Base-by-base conservation (phyloP, 2,113 vertebrate genomes). In the Ardeotis arabs region DNA sequence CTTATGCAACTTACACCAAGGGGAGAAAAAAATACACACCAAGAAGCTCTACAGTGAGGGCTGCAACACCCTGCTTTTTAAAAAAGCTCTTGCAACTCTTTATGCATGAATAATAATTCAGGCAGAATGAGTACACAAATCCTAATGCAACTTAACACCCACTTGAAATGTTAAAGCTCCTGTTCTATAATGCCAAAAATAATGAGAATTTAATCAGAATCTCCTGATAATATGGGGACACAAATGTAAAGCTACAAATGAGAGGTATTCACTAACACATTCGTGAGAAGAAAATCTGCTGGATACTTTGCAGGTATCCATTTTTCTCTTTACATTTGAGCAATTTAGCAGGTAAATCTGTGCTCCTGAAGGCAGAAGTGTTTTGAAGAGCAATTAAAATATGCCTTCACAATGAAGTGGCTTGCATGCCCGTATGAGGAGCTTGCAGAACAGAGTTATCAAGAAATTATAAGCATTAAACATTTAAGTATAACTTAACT, bases 131-230 rank as follows among this genome's bases (percentile, higher is more conserved):
- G n/a, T 69, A 85, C 63, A 44, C 49, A 63, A 66, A 29, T 77
- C 44, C 31, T 81, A 72, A 78, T 63, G 66, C 68, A 93, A 59
- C 66, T 83, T 83, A 86, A 90, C 84, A 91, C 29, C 35, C 75
- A 70, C 68, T 70, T 91, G 47, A 91, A 94, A 80, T 87, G 29
- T 85, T 79, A 87, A 89, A 85, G 37, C 33, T 90, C 28, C 28
- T 86, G 82, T 56, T 85, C 70, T 39, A 29, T 56, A 33, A 53
- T 75, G 77, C 52, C 17, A 23, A 93, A 90, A 79, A 56, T 93
- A 92, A 93, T 73, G 64, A 82, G 74, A 68, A 89, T 73, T 94
- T 79, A 89, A 67, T 87, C 47, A 87, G 59, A 66, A 75, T 52
- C 49, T 87, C n/a, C 72, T 45, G 44, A 58, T 75, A 70, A 56